Evolutionary conservation across 1,140 invertebrate genomes (phyloP), one percentile per base, ranked within the genome.

Genomic region (Zaprionus ghesquierei): DNA sequence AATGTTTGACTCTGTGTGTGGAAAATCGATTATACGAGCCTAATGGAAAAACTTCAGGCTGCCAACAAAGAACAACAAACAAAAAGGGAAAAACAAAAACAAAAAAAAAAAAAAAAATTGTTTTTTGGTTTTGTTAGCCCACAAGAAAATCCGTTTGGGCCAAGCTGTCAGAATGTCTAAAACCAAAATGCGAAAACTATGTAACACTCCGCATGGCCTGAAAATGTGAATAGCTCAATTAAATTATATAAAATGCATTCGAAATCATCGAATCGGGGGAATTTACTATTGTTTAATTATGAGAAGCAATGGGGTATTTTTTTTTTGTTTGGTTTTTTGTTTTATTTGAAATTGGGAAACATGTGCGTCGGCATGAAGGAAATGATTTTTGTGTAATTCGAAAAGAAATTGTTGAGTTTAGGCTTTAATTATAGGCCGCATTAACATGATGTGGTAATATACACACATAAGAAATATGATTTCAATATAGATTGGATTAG

Each of bases 201-300:
- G n/a, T 53, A 41, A 53, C 41, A 38, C 33, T 44, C 25, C n/a
- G 29, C 23, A 27, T 54, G 41, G 41, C 41, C 41, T 46, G 22
- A 46, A 18, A 46, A n/a, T n/a, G 18, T 22, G 41, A 46, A 46
- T 10, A 46, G 20, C 41, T 35, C 65, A 73, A 69, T 69, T 41
- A 41, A 62, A 65, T 73, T 73, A 73, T 69, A 69, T 60, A 73
- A 73, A 46, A 54, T 46, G 29, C 49, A 44, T 71, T 69, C 15
- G 78, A 60, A 85, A 85, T 74, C 62, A 63, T 53, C 38, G 70
- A 81, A 78, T 65, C n/a, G n/a, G n/a, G 65, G 58, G 61, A 56
- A 86, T 81, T 75, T 75, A 53, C 76, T 72, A 75, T 75, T 69
- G 78, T 78, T 56, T 81, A 78, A 87, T 85, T 87, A 81, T 41